Conservation (phyloP, 1,140 invertebrate genomes). For the Gonatopus flavifemur region DNA sequence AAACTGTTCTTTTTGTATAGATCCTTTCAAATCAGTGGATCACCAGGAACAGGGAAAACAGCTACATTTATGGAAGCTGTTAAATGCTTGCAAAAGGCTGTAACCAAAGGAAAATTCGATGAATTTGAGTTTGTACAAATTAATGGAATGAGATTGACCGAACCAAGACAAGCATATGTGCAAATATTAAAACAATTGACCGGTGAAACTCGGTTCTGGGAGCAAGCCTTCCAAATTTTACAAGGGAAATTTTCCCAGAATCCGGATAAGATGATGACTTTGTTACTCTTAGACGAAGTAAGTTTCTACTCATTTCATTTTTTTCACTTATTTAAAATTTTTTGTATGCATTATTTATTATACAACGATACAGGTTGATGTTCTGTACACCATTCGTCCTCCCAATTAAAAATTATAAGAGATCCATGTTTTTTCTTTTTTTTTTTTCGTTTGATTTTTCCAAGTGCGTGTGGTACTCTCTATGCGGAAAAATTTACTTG, state of each 20-base stretch:
- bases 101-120: constrained; percentile 65
- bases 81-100: constrained; percentile 66
- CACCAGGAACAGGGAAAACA: constrained; percentile 98
- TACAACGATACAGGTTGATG: constrained; percentile 74
- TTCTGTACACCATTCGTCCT: constrained; percentile 87
- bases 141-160: constrained; percentile 93
- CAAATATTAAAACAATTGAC: constrained; percentile 78
- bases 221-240: constrained; percentile 78
- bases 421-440: no score
- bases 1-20: constrained; percentile 46
- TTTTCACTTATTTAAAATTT: not conserved
- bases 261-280: constrained; percentile 64
- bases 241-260: constrained; percentile 76
- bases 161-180: constrained; percentile 89
- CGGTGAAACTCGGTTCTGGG: constrained; percentile 73
- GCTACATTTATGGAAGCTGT: constrained; percentile 92
- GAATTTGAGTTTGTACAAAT: constrained; percentile 83
- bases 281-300: constrained; percentile 91
- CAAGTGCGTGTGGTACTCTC: no score
- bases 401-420: no score
- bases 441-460: no score
- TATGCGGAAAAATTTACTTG: no score
- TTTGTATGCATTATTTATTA: constrained; percentile 13
- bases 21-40: constrained; percentile 97
- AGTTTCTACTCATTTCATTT: constrained; percentile 13